Base-by-base conservation (phyloP, 2,888 invertebrate species). In the Steinernema scapterisci region DNA sequence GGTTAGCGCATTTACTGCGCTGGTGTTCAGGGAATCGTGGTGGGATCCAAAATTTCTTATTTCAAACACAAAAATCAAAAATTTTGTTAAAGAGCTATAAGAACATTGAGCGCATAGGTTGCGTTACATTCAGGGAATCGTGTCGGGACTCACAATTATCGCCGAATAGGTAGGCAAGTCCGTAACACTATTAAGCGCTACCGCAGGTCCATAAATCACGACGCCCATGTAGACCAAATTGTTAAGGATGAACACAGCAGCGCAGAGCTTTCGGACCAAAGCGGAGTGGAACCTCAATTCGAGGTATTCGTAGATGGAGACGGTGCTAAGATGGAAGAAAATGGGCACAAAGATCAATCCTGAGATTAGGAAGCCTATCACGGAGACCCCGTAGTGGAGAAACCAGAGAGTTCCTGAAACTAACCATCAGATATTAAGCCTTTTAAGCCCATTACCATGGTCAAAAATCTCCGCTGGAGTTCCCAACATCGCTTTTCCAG, bases 1-100 rank as follows among this genome's bases (percentile, higher is more conserved):
- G 9, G 54, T n/a, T n/a, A 52, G 23, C n/a, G n/a, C n/a, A n/a
- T n/a, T n/a, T n/a, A n/a, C n/a, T n/a, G n/a, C n/a, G n/a, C n/a
- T n/a, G n/a, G n/a, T n/a, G n/a, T n/a, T n/a, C n/a, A n/a, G n/a
- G n/a, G n/a, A n/a, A n/a, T n/a, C n/a, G n/a, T n/a, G n/a, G n/a
- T n/a, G n/a, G n/a, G 23, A 82, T 80, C 83, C 83, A 51, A 54
- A 80, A 21, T 5, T 19, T 23, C 3, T 25, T 5, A 7, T 7
- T 11, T 3, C 43, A 45, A 13, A 19, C n/a, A n/a, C 7, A 9
- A 70, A 9, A 44, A 71, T 70, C 21, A n/a, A n/a, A n/a, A n/a
- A n/a, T n/a, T n/a, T n/a, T n/a, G 82, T 82, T 73, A 83, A 48
- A 45, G n/a, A n/a, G n/a, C n/a, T n/a, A 83, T 80, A 11, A 83